Evolutionary conservation across 2,888 invertebrate genomes (phyloP).

Genomic region (Conops quadrifasciatus): DNA sequence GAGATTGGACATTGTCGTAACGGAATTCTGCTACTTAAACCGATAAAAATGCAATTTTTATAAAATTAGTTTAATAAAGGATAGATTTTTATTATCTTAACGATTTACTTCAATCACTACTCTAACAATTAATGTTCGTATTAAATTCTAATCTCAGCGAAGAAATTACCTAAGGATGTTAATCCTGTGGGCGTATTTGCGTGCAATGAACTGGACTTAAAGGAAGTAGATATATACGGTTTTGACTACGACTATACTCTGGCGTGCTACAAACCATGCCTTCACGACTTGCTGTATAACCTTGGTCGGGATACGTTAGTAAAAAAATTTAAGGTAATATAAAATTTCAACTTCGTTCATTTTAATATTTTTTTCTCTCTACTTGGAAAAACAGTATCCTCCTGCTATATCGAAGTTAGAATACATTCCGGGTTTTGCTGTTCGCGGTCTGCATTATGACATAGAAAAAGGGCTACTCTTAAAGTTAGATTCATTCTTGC

Average conservation of each 20-base stretch:
- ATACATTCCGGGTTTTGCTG: slow-evolving; percentile 93
- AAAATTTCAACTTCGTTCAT: background rate
- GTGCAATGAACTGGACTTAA: slow-evolving; percentile 92
- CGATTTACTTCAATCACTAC: background rate
- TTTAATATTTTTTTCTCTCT: background rate
- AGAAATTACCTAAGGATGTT: slow-evolving; percentile 87
- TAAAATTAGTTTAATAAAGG: background rate
- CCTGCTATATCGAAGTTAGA: slow-evolving; percentile 80
- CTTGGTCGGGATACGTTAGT: slow-evolving; percentile 87
- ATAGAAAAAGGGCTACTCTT: slow-evolving; percentile 92
- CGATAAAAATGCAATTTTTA: background rate
- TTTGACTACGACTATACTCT: slow-evolving; percentile 99
- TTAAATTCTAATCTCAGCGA: slow-evolving; percentile 73
- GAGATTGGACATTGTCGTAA: background rate
- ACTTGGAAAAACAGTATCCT: slow-evolving; percentile 77
- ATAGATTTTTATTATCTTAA: background rate
- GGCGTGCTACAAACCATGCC: slow-evolving; percentile 89
- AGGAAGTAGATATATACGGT: slow-evolving; percentile 92
- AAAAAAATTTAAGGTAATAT: slow-evolving; percentile 81
- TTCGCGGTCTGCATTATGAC: slow-evolving; percentile 97
- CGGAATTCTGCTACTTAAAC: background rate
- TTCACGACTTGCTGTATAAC: slow-evolving; percentile 90
- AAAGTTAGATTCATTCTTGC: slow-evolving; percentile 94
- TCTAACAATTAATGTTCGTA: slow-evolving; percentile 14
- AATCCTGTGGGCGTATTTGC: slow-evolving; percentile 91